phyloP scores from a whole-genome alignment of 2,888 invertebrate species.

The Caenorhabditis sp. region DNA sequence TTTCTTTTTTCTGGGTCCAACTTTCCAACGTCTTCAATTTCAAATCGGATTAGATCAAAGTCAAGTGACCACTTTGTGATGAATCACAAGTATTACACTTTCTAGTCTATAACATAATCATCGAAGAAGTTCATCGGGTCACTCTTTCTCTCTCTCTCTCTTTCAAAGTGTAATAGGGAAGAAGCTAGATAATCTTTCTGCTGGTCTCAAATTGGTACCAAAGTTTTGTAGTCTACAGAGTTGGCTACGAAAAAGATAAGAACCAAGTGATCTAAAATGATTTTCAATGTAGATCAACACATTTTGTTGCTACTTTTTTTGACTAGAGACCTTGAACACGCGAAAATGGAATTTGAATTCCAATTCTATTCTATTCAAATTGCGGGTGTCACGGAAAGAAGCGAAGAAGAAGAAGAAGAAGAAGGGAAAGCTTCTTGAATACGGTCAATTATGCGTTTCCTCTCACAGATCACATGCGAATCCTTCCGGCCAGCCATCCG shows the following conservation, averaged over 20 bases:
- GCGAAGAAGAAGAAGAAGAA: conserved; percentile 10
- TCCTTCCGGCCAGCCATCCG: conserved; percentile 65
- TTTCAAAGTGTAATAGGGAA: not conserved
- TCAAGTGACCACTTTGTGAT: not conserved
- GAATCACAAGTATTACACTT: conserved; percentile 4
- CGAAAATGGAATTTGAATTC: conserved; percentile 19
- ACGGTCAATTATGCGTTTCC: conserved; percentile 19
- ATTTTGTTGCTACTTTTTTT: no score
- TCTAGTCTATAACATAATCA: no score
- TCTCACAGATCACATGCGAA: conserved; percentile 28
- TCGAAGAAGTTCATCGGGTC: no score
- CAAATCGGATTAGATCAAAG: no score
- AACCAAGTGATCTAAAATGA: conserved; percentile 29
- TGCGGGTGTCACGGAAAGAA: conserved; percentile 12
- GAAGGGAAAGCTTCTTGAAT: conserved; percentile 8
- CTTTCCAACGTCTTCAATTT: no score
- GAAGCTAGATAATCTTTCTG: no score
- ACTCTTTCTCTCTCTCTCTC: no score
- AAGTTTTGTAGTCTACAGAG: conserved; percentile 6
- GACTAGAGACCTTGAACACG: conserved; percentile 45
- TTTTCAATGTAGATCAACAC: conserved; percentile 20
- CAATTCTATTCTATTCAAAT: conserved; percentile 32
- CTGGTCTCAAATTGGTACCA: no score
- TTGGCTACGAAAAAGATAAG: conserved; percentile 8
- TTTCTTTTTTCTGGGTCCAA: not conserved